A percentile compares a stretch with the other conserved stretches of the same genome.
phyloP scores from a whole-genome alignment of 2,888 invertebrate genomes.

The Nezara viridula region DNA sequence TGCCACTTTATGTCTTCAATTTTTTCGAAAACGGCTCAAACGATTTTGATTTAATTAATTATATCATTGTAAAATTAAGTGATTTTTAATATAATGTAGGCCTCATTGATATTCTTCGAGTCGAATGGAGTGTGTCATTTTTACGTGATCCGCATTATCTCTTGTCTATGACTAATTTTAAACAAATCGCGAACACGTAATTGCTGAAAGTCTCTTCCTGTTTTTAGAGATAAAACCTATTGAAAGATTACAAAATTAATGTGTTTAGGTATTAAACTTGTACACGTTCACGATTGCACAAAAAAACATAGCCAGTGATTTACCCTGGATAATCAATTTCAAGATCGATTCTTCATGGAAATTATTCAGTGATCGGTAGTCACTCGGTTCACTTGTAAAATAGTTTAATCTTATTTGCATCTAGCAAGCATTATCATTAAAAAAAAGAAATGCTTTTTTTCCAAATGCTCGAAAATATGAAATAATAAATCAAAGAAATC shows the following conservation, averaged over 20 bases:
- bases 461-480: neutral
- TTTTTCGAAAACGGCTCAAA: too few species aligned
- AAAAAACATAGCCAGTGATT: neutral
- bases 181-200: too few species aligned
- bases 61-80: too few species aligned
- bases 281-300: neutral
- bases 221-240: too few species aligned
- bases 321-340: slow-evolving; percentile 24
- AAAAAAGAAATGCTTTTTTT: neutral
- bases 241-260: neutral
- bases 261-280: neutral
- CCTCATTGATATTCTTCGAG: too few species aligned
- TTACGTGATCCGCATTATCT: too few species aligned
- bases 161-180: too few species aligned
- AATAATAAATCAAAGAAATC: neutral
- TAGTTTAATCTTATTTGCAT: slow-evolving; percentile 15
- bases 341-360: slow-evolving; percentile 21
- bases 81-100: too few species aligned
- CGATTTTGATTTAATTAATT: too few species aligned
- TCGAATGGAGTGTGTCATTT: too few species aligned
- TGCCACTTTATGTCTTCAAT: too few species aligned
- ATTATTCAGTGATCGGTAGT: slow-evolving; percentile 4
- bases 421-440: neutral
- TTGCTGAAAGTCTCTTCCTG: too few species aligned
- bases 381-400: slow-evolving; percentile 12